A percentile compares a stretch with the other conserved stretches of the same genome.
These are phyloP conservation scores for Lissonota sp. DNA, from an alignment of 2,888 invertebrate genomes.

Conservation along the genomic window DNA sequence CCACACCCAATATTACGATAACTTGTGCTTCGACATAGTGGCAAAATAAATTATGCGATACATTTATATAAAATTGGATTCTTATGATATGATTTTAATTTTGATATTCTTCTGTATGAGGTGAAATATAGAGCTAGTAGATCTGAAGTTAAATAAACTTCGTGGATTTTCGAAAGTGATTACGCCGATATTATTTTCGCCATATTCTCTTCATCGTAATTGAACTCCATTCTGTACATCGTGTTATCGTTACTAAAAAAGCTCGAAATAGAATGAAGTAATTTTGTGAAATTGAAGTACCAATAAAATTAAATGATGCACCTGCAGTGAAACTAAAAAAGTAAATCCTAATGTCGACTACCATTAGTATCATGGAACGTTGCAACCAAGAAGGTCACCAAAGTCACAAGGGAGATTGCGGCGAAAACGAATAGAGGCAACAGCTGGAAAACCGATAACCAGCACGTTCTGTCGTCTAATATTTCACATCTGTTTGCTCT, in stretches of 20 bases:
- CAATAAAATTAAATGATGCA: constrained; percentile 9
- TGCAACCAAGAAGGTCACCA: neutral
- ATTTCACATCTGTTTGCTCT: constrained; percentile 18
- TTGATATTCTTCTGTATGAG: too few relatives aligned
- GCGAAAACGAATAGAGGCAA: neutral
- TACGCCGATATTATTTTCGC: too few relatives aligned
- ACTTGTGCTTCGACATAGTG: too few relatives aligned
- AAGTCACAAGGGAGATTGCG: neutral
- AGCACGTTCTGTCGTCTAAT: constrained; percentile 23
- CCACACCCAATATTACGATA: too few relatives aligned
- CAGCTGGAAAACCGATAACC: constrained; percentile 34
- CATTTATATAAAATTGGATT: too few relatives aligned
- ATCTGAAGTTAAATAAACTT: too few relatives aligned
- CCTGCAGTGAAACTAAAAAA: neutral
- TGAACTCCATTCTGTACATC: too few relatives aligned
- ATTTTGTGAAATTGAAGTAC: constrained; percentile 7
- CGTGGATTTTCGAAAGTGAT: too few relatives aligned
- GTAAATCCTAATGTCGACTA: neutral
- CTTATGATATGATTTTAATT: too few relatives aligned
- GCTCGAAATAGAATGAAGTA: neutral
- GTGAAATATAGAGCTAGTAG: too few relatives aligned
- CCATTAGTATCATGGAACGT: neutral
- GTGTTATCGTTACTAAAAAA: neutral
- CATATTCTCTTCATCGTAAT: too few relatives aligned
- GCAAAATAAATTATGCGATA: too few relatives aligned